Evolutionary conservation across 1,140 invertebrate species (phyloP).

Genomic region (Eciton burchellii): DNA sequence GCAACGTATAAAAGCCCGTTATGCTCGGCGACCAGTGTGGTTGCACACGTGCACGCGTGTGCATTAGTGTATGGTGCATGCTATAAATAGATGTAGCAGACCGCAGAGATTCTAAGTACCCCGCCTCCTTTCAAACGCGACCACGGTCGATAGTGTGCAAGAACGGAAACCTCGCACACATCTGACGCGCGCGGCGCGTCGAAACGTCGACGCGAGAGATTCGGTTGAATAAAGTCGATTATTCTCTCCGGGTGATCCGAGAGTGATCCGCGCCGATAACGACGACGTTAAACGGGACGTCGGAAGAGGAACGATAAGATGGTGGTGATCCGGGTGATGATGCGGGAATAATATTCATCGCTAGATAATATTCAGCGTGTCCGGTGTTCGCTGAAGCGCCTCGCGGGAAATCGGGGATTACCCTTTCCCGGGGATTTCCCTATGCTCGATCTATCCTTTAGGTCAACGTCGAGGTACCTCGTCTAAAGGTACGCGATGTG

Average conservation of each 20-base stretch:
- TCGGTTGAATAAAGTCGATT: neutral
- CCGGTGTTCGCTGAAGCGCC: too few relatives aligned
- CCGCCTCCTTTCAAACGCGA: constrained; percentile 47
- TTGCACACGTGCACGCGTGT: constrained; percentile 50
- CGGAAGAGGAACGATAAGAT: neutral
- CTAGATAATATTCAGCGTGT: too few relatives aligned
- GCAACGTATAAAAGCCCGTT: constrained; percentile 73
- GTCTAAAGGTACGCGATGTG: too few relatives aligned
- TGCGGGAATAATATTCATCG: too few relatives aligned
- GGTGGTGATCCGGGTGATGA: too few relatives aligned
- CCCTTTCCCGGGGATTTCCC: too few relatives aligned
- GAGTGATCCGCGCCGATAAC: neutral
- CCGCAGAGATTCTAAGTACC: constrained; percentile 70
- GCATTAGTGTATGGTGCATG: constrained; percentile 65
- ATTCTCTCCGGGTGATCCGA: neutral
- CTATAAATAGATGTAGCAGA: constrained; percentile 76
- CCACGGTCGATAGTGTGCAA: constrained; percentile 32
- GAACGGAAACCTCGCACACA: constrained; percentile 36
- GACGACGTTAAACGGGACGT: neutral
- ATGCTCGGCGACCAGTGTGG: constrained; percentile 58
- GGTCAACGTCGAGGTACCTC: too few relatives aligned
- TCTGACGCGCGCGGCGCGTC: neutral
- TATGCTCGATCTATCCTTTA: too few relatives aligned
- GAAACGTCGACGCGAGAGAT: neutral
- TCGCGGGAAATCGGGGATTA: too few relatives aligned